phyloP scores from a whole-genome alignment of 2,888 invertebrate species.

The Nebria brevicollis region DNA sequence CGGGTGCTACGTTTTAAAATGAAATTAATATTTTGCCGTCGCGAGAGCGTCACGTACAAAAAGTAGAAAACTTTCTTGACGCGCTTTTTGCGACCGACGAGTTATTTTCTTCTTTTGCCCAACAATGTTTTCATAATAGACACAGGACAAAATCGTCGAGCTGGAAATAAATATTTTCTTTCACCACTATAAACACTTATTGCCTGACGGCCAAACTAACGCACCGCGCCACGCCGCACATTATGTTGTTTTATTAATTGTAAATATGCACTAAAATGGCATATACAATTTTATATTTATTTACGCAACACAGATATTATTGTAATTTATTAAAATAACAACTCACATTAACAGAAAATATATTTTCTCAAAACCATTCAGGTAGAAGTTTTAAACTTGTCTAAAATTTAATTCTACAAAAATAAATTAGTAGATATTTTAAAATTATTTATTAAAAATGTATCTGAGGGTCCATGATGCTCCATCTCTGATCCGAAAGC shows the following conservation, averaged over 20 bases:
- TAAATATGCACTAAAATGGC: not conserved
- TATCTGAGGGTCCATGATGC: not conserved
- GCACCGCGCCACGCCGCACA: not conserved
- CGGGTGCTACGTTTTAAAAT: constrained; percentile 34
- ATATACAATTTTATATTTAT: too few species aligned
- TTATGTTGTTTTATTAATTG: not conserved
- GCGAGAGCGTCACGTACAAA: constrained; percentile 13
- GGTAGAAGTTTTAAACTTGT: too few species aligned
- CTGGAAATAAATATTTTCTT: constrained; percentile 39
- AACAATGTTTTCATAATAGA: not conserved
- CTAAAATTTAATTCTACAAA: too few species aligned
- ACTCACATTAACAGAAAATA: too few species aligned
- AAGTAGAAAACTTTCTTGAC: constrained; percentile 25
- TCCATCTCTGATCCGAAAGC: not conserved
- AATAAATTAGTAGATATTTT: too few species aligned
- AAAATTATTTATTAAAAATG: too few species aligned
- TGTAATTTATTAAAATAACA: too few species aligned
- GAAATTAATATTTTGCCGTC: constrained; percentile 40
- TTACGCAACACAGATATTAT: too few species aligned
- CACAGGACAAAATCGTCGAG: constrained; percentile 12
- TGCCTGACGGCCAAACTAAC: constrained; percentile 11
- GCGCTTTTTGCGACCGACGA: constrained; percentile 4
- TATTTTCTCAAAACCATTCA: too few species aligned
- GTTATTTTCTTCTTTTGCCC: not conserved
- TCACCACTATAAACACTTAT: constrained; percentile 38